Evolutionary conservation across 2,113 vertebrate genomes (phyloP), one percentile per base, ranked within the genome.

Genomic region (Craseonycteris thonglongyai): DNA sequence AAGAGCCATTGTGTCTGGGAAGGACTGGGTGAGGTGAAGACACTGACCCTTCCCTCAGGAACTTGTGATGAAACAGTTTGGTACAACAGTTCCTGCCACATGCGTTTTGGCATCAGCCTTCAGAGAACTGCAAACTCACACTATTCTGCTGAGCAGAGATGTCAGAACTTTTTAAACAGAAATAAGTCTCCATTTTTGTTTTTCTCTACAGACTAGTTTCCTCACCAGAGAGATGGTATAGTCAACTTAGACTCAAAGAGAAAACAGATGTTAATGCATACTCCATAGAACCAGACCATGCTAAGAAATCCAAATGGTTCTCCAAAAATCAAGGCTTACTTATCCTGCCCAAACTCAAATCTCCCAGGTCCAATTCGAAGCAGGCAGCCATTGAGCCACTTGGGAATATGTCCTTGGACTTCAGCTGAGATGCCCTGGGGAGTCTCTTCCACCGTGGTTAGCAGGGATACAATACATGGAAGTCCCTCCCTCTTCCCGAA

Each of bases 311-410:
- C 42, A 95, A 68, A 88, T 35, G 63, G 10, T 76, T 92, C 54
- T 75, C 59, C 61, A 88, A 95, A 88, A 87, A 90, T 91, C 51
- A 68, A 14, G 9, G 88, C 98, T 99, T 98, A 99, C 99, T 97
- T 98, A 66, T 99, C 98, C 74, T 99, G 97, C 38, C 99, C 99
- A 97, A 99, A 99, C 87, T 99, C 99, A 51, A 99, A 99, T 97
- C 99, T 99, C 47, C 99, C 99, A 0, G 99, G 99, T 26, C 99
- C 99, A 2, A 99, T 99, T 63, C 99, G 98, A 75, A 99, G 98
- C 1, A 99, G 95, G 54, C 86, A 99, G 42, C 99, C 99, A 42
- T 94, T 94, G 87, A 99, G 98, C 99, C 99, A 99, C 58, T 97
- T 42, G 5, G 99, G 99, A 93, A 99, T 98, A 4, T 92, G 96